Base-by-base conservation (phyloP, 2,888 invertebrate genomes). In the Erynnis tages region DNA sequence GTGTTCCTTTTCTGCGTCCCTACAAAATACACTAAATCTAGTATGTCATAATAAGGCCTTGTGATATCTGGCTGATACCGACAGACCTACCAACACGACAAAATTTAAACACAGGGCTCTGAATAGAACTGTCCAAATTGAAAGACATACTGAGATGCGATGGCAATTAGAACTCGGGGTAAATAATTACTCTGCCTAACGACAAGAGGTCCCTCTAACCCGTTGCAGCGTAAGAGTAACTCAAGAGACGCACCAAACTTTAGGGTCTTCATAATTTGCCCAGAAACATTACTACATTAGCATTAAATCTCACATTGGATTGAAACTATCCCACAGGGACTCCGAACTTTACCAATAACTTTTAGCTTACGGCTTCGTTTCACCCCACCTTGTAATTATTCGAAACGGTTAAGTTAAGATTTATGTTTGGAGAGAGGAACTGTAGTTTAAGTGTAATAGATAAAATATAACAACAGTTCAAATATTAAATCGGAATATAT, bases 361-460 rank as follows among this genome's bases (percentile, higher is more conserved):
- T 56, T 53, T 43, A 50, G 54, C 50, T 54, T 49, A 48, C 56
- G 46, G 49, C 53, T 56, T 56, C 46, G 58, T 54, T 58, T 53
- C 49, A 49, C 45, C 40, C 43, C 40, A 45, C 17, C 38, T 46
- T 27, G 11, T 41, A 49, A 49, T 49, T 41, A 49, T 49, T 49
- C 23, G 16, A 30, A 23, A 23, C 23, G n/a, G 30, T 1, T 6
- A 37, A 47, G 5, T 47, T 34, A 14, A 10, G 10, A 29, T 10
- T 17, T 3, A 6, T 8, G 7, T 43, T 11, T 29, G 16, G 16
- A 23, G 21, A 11, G n/a, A 17, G 10, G 17, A 4, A 41, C 3
- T 6, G 1, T 10, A 14, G 17, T 6, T 41, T 19, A 19, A 11
- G 27, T 10, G 41, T 17, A 16, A 6, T 4, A 7, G 8, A 34